Conservation (phyloP, 2,113 vertebrate genomes). For the Mirounga angustirostris region DNA sequence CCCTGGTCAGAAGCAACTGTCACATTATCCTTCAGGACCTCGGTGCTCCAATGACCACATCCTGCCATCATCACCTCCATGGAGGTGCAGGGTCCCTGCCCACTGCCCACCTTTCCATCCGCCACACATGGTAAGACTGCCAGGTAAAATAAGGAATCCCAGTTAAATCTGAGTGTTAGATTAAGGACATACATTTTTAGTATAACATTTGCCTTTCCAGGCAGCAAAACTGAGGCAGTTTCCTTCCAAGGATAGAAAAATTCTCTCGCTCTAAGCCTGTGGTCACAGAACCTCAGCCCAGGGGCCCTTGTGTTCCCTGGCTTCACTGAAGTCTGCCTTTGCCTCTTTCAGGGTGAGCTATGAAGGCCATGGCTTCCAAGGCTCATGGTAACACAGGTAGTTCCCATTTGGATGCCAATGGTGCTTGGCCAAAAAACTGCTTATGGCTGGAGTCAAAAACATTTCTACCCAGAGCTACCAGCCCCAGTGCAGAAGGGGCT, state of each 20-base stretch:
- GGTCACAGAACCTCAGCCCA: not conserved
- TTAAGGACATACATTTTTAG: not conserved
- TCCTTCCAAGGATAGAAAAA: not conserved
- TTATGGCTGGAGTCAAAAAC: not conserved
- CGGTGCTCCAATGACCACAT: not conserved
- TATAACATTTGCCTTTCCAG: not conserved
- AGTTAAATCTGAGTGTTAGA: not conserved
- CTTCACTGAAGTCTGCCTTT: not conserved
- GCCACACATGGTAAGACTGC: not conserved
- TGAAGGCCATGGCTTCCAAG: not conserved
- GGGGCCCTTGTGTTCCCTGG: not conserved
- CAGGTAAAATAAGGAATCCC: constrained; percentile 23
- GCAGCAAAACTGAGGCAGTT: not conserved
- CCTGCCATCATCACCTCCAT: rapidly evolving
- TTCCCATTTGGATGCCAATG: not conserved
- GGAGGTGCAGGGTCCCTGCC: not conserved
- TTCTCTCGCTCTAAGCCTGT: not conserved
- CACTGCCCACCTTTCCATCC: not conserved
- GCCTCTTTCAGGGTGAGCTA: not conserved
- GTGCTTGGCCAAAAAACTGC: not conserved
- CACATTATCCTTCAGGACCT: not conserved
- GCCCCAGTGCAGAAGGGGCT: not conserved
- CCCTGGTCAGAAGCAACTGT: not conserved
- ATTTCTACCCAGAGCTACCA: not conserved
- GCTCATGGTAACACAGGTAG: not conserved